Evolutionary conservation across 2,113 vertebrate genomes (phyloP).

Genomic region (Dromiciops gliroides): DNA sequence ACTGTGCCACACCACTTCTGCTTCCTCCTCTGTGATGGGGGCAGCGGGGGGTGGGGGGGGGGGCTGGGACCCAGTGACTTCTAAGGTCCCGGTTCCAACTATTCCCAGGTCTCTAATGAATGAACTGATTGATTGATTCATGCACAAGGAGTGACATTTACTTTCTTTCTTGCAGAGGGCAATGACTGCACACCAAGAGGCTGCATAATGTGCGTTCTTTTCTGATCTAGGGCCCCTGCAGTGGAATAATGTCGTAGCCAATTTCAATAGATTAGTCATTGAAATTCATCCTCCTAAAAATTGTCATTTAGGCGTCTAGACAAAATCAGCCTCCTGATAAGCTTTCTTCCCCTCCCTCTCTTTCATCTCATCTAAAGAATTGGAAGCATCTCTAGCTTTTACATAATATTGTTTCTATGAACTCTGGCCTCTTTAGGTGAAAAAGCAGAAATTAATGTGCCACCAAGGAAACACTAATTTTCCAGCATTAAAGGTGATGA

Average conservation of each 20-base stretch:
- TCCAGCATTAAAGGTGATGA: slow-evolving; percentile 76
- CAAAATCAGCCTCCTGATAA: slow-evolving; percentile 5
- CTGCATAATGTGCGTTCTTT: not conserved
- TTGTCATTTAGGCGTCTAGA: slow-evolving; percentile 29
- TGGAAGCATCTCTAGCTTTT: slow-evolving; percentile 53
- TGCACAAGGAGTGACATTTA: slow-evolving; percentile 12
- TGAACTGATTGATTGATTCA: not conserved
- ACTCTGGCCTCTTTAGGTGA: slow-evolving; percentile 68
- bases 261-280: not conserved
- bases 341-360: not conserved
- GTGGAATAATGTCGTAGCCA: not conserved
- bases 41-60: not conserved
- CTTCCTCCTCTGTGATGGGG: not conserved
- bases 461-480: slow-evolving; percentile 74
- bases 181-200: slow-evolving; percentile 2
- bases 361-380: slow-evolving; percentile 25
- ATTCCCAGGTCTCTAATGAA: slow-evolving; percentile 21
- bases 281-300: not conserved
- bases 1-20: not conserved
- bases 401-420: slow-evolving; percentile 53
- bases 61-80: not conserved
- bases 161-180: slow-evolving; percentile 14
- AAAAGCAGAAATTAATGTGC: slow-evolving; percentile 77
- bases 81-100: not conserved
- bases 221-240: not conserved